These are phyloP conservation scores for Eulithis testata DNA, from an alignment of 2,888 invertebrate species.

Conservation along the genomic window DNA sequence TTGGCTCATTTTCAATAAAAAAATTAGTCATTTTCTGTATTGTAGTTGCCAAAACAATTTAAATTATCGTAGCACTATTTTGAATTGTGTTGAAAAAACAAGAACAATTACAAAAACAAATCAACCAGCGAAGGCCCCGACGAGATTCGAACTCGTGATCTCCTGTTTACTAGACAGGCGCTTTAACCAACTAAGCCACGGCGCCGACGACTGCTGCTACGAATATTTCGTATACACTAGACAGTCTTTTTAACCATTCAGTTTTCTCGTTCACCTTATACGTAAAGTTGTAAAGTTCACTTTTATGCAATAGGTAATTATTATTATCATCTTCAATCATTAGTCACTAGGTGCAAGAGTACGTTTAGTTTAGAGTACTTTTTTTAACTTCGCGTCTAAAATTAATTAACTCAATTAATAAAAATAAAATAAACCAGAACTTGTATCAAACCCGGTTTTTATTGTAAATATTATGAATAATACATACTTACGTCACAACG, in stretches of 20 bases:
- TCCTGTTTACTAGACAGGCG: constrained; percentile 84
- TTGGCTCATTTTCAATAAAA: background rate
- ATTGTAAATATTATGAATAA: no score
- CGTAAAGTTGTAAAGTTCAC: no score
- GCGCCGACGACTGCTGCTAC: constrained; percentile 53
- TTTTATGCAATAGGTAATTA: no score
- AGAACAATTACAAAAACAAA: background rate
- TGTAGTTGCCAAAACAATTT: constrained; percentile 3
- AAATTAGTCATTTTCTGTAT: constrained; percentile 9
- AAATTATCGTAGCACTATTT: background rate
- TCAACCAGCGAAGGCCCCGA: constrained; percentile 64
- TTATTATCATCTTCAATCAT: no score
- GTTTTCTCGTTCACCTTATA: background rate
- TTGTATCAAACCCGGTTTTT: no score
- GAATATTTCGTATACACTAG: constrained; percentile 2
- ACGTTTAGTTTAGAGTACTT: no score
- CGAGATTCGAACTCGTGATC: constrained; percentile 82
- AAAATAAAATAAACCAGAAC: no score
- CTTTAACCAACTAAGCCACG: constrained; percentile 83
- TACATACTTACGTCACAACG: background rate
- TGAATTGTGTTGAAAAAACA: background rate
- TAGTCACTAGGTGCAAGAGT: no score
- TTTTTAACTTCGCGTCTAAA: no score
- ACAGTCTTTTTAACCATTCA: background rate
- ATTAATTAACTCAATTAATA: no score